These are phyloP conservation scores for Dysdera silvatica DNA, from an alignment of 1,140 invertebrate species.

Conservation along the genomic window DNA sequence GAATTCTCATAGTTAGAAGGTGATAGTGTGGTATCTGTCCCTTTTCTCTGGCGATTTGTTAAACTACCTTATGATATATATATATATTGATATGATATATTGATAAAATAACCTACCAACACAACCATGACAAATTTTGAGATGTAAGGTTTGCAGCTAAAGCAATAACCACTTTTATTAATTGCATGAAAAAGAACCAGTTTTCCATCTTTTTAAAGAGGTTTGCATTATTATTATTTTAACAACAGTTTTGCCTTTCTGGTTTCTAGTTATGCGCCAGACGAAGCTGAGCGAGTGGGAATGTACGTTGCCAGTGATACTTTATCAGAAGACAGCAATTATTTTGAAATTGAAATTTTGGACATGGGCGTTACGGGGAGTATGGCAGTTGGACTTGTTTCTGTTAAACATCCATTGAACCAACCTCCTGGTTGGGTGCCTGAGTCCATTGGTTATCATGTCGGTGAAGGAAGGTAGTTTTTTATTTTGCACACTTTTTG, in stretches of 20 bases:
- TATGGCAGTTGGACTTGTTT: constrained; percentile 46
- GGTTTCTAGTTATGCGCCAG: constrained; percentile 39
- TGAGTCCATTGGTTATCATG: constrained; percentile 47
- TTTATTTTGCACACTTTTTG: not conserved
- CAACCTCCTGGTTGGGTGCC: constrained; percentile 45
- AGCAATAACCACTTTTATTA: not conserved
- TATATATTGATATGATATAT: too few species aligned
- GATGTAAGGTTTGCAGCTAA: not conserved
- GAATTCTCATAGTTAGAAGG: too few species aligned
- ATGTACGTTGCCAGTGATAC: constrained; percentile 43
- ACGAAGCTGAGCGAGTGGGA: constrained; percentile 42
- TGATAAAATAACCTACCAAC: too few species aligned
- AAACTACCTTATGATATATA: too few species aligned
- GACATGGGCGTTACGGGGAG: constrained; percentile 42
- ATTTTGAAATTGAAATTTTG: constrained; percentile 48
- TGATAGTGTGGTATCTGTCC: too few species aligned
- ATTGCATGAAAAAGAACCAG: not conserved
- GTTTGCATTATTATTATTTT: too few species aligned
- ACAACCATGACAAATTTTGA: too few species aligned
- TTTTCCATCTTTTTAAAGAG: constrained; percentile 19
- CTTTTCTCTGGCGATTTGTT: too few species aligned
- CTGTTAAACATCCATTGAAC: constrained; percentile 44
- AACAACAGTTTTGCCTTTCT: too few species aligned
- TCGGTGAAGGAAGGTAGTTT: constrained; percentile 47
- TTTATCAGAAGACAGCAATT: constrained; percentile 42